Percentiles rank a stretch among this genome's conserved stretches.
These are phyloP conservation scores for Ceratitis capitata DNA, from an alignment of 1,140 invertebrate genomes.

Conservation along the genomic window DNA sequence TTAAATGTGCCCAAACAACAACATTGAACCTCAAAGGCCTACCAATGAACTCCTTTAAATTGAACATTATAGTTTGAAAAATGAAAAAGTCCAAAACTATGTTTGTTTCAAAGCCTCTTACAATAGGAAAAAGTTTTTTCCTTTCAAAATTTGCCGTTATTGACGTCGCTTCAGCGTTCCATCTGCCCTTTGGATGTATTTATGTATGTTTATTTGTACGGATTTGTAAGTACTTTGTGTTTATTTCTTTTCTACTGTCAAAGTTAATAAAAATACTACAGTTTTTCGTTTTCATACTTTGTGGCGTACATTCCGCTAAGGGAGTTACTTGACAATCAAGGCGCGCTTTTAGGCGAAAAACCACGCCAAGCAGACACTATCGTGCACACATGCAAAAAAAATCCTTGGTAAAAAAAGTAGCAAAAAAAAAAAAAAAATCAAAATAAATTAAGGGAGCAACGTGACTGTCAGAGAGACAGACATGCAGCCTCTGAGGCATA, in stretches of 20 bases:
- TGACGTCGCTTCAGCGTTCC: neutral
- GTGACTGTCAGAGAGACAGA: neutral
- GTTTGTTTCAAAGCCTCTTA: too few relatives aligned
- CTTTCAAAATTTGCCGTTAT: neutral
- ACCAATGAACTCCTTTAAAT: neutral
- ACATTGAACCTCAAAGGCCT: neutral
- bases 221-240: neutral
- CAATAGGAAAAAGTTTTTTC: neutral
- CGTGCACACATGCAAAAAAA: neutral
- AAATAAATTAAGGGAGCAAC: neutral
- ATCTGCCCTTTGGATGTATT: neutral
- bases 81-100: too few relatives aligned
- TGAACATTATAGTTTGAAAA: too few relatives aligned
- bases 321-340: neutral
- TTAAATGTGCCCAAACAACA: neutral
- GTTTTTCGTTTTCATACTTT: neutral
- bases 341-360: conserved; percentile 1
- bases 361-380: neutral
- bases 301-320: neutral
- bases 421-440: neutral
- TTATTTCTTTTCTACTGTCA: neutral
- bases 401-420: too few relatives aligned
- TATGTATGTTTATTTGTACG: neutral
- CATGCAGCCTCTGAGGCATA: neutral
- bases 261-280: neutral